Evolutionary conservation across 2,888 invertebrate species (phyloP), one percentile per base, ranked within the genome.

Genomic region (Boloria selene): DNA sequence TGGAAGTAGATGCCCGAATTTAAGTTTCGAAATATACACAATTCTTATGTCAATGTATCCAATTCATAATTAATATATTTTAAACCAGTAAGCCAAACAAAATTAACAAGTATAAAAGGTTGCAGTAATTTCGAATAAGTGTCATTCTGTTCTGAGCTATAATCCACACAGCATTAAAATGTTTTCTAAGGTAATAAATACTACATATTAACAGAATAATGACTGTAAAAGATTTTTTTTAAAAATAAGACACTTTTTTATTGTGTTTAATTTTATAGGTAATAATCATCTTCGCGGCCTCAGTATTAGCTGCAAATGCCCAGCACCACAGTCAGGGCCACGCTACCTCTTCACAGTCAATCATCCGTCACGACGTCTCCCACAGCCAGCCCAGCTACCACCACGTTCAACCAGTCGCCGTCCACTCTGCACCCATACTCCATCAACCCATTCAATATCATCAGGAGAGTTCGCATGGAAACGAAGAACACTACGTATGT

Each of bases 21-120:
- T 10, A 38, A 38, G 31, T 38, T 38, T 38, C 7, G 10, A 38
- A 38, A 38, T 10, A 2, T 38, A 38, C 10, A 38, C 31, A 38
- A 38, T 38, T 38, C 10, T 7, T 7, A 38, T 38, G 31, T 10
- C 10, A 38, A 38, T 7, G 31, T 38, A 38, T 38, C 7, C 10
- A 38, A 38, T 38, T 38, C 10, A 10, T 38, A 38, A 38, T 38
- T 38, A 38, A 38, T 38, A 38, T 10, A 38, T 38, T 38, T 38
- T 10, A 38, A 38, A 38, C 31, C 31, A 38, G 31, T 38, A 38
- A 7, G 31, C 7, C 7, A 7, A 10, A 38, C 31, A 38, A 38
- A 38, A 38, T 38, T 52, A 51, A 42, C n/a, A 22, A 76, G 79
- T 83, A 84, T 85, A 84, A 82, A 83, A 82, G 79, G 73, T 71